Evolutionary conservation across 2,888 invertebrate genomes (phyloP), one percentile per base, ranked within the genome.

Genomic region (Cynaeus angustus): DNA sequence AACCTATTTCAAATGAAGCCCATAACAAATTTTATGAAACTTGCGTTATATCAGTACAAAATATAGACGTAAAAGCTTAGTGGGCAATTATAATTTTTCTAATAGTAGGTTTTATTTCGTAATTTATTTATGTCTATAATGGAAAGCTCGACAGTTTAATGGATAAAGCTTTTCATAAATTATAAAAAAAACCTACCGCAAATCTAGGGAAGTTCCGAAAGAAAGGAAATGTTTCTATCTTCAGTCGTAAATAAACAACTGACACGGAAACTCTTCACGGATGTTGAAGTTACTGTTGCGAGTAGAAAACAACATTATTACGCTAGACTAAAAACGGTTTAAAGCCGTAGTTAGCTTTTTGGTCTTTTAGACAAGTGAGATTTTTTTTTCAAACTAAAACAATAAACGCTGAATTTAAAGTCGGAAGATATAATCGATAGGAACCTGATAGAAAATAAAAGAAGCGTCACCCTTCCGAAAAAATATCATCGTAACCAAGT

Each of bases 401-500:
- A n/a, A n/a, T n/a, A n/a, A n/a, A n/a, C 28, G 33, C n/a, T 4
- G 33, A 33, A 33, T 33, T 33, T n/a, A 33, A 33, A 33, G 6
- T 9, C 33, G 33, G 9, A 6, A 33, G 7, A 33, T n/a, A 33
- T n/a, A 33, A 33, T 33, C 62, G 50, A 62, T 62, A 37, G 8
- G 4, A 59, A 59, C 10, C 13, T 50, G 46, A 62, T 62, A 62
- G 30, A 50, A 62, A 50, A 50, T 21, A 62, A 62, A 62, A 38
- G 50, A 37, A 61, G 38, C 50, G 14, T 50, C 62, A 16, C 62
- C 30, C 43, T 45, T 12, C 43, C 30, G 46, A 59, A 62, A 62
- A 59, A 62, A 62, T 38, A 50, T 48, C 50, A 6, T n/a, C 61
- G 61, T 62, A 62, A 62, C 50, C 21, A 13, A 62, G 50, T 62